Base-by-base conservation (phyloP, 2,113 vertebrate genomes). In the Mesembrinibis cayennensis region DNA sequence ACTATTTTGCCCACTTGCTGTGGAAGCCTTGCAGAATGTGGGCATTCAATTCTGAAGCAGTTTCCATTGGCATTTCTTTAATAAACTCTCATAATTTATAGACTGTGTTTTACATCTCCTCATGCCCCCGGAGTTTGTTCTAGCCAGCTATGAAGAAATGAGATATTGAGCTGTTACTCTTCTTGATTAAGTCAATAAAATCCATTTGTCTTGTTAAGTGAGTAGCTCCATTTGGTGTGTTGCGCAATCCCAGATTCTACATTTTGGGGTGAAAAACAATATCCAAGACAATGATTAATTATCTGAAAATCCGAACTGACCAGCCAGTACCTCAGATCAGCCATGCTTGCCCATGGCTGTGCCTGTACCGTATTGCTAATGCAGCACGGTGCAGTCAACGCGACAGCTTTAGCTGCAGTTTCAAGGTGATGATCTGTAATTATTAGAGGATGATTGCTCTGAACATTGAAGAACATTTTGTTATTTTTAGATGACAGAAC, bases 11-110 rank as follows among this genome's bases (percentile, higher is more conserved):
- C 89, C 80, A 8, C 30, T 44, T 21, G 44, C 76, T 4, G 13
- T 58, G 74, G 80, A 13, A 95, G 52, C 73, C 20, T 45, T 17
- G 13, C 79, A 40, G 78, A 61, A 82, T 6, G 0, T 20, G 59
- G 72, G 8, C 3, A 2, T 90, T 93, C 85, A 59, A 4, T 96
- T 34, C 73, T 19, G 36, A 10, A 49, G 70, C 61, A 9, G 40
- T 36, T 96, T 87, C 76, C 81, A 16, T 59, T 73, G 97, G 87
- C 94, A 53, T 84, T 84, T 90, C 91, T 80, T 89, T 96, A 94
- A 95, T 93, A 94, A 96, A 80, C 76, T 90, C 87, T 94, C 72
- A 22, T 91, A 84, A 97, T 96, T 97, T 91, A 92, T 89, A 66
- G 76, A 42, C 65, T 40, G 45, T 36, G 71, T 53, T 97, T 96